These are phyloP conservation scores for Protodeltote pygarga DNA, from an alignment of 2,888 invertebrate species.

Conservation along the genomic window DNA sequence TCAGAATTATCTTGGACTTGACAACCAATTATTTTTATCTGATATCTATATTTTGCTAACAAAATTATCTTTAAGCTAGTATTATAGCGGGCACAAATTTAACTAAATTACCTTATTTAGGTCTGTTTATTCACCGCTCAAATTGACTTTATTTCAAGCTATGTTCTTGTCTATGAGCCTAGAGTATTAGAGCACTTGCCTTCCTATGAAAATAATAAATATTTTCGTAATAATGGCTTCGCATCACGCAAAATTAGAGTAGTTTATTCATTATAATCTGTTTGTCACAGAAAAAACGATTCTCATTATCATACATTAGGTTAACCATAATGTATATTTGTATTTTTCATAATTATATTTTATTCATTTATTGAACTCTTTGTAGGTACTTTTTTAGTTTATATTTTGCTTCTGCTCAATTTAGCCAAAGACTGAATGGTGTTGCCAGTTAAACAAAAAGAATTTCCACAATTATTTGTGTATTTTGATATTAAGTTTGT, in stretches of 20 bases:
- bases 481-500: slow-evolving; percentile 26
- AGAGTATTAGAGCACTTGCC: too few relatives aligned
- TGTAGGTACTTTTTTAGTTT: slow-evolving; percentile 23
- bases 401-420: slow-evolving; percentile 69
- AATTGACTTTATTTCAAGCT: too few relatives aligned
- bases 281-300: slow-evolving; percentile 1
- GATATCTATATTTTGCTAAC: too few relatives aligned
- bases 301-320: slow-evolving; percentile 8
- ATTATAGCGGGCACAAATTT: too few relatives aligned
- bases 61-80: too few relatives aligned
- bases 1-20: too few relatives aligned
- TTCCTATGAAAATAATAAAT: too few relatives aligned
- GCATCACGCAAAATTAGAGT: neutral
- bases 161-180: too few relatives aligned
- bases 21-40: too few relatives aligned
- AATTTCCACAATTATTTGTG: slow-evolving; percentile 38
- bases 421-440: slow-evolving; percentile 78
- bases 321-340: neutral
- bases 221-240: neutral
- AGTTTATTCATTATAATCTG: neutral
- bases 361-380: slow-evolving; percentile 2
- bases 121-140: too few relatives aligned
- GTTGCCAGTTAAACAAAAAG: slow-evolving; percentile 46
- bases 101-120: too few relatives aligned
- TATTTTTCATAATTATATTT: neutral